Conservation (phyloP, 2,797 vertebrate species). For the Danio choprae region DNA sequence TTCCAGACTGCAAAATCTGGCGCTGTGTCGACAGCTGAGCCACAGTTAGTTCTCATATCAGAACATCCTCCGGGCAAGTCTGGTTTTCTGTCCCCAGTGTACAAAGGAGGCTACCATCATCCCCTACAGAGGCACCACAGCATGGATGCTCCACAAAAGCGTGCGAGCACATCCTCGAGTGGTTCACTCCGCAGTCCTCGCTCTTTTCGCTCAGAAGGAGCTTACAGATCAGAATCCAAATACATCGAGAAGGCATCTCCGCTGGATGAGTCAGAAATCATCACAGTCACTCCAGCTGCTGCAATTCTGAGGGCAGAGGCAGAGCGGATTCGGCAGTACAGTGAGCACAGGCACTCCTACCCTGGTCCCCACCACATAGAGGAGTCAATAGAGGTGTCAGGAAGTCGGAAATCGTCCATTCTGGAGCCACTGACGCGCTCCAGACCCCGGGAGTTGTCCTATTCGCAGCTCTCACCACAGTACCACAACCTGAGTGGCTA, state of each 20-base stretch:
- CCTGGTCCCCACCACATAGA: conserved; percentile 88
- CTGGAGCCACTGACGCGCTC: conserved; percentile 91
- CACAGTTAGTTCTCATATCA: conserved; percentile 90
- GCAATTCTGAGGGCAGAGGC: conserved; percentile 91
- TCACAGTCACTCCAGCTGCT: conserved; percentile 89
- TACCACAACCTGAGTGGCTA: conserved; percentile 96
- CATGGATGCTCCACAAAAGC: conserved; percentile 87
- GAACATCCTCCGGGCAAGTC: conserved; percentile 86
- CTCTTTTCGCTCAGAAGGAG: conserved; percentile 89
- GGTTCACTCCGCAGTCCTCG: conserved; percentile 91
- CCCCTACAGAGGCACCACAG: conserved; percentile 93
- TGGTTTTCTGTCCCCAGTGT: conserved; percentile 89
- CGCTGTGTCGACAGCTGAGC: conserved; percentile 86
- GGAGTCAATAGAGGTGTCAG: conserved; percentile 82
- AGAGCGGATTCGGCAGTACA: conserved; percentile 91
- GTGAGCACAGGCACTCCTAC: conserved; percentile 96
- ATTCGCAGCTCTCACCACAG: conserved; percentile 93
- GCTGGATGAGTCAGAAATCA: conserved; percentile 78
- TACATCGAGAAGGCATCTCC: conserved; percentile 94
- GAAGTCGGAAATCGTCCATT: conserved; percentile 86
- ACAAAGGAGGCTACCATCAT: conserved; percentile 87
- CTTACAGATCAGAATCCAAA: conserved; percentile 88
- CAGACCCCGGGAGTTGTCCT: conserved; percentile 90
- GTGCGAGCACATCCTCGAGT: conserved; percentile 89
- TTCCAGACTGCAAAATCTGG: conserved; percentile 89